Conservation (phyloP, 1,140 invertebrate genomes). For the Drosophila persimilis region DNA sequence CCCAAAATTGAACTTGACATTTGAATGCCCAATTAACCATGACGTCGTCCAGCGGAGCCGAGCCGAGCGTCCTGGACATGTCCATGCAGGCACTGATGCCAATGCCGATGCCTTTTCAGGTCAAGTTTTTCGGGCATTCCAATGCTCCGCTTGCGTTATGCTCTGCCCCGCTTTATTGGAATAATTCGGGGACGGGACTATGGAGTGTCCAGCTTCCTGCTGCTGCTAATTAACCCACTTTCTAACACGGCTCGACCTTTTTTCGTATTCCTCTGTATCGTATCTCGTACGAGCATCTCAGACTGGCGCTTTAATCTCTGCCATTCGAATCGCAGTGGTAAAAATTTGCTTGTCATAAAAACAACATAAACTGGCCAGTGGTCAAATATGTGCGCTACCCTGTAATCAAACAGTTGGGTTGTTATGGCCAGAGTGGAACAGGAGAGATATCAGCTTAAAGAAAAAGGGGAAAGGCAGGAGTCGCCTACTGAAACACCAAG, state of each 20-base stretch:
- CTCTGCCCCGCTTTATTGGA: slow-evolving; percentile 50
- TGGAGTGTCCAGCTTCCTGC: slow-evolving; percentile 5
- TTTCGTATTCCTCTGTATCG: slow-evolving; percentile 13
- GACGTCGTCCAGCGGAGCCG: slow-evolving; percentile 53
- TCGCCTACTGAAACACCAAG: not conserved
- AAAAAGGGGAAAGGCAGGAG: too few species aligned
- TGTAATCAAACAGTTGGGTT: not conserved
- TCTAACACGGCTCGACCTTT: slow-evolving; percentile 56
- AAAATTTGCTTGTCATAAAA: slow-evolving; percentile 66
- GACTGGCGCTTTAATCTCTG: slow-evolving; percentile 37
- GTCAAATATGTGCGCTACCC: slow-evolving; percentile 19
- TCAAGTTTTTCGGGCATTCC: slow-evolving; percentile 61
- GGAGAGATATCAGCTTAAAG: too few species aligned
- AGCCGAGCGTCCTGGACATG: slow-evolving; percentile 38
- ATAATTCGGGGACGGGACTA: slow-evolving; percentile 24
- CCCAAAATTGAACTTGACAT: slow-evolving; percentile 83
- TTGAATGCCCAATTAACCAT: slow-evolving; percentile 82
- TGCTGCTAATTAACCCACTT: slow-evolving; percentile 72
- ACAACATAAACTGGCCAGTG: slow-evolving; percentile 34
- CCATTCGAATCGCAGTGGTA: slow-evolving; percentile 48
- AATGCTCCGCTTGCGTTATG: slow-evolving; percentile 52
- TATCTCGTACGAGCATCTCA: not conserved
- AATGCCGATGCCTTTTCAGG: slow-evolving; percentile 46
- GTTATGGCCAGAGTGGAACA: too few species aligned
- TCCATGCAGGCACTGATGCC: slow-evolving; percentile 3